Percentiles rank a stretch among this genome's conserved stretches.
These are phyloP conservation scores for Neosilurus mollespiculum DNA, from an alignment of 2,797 vertebrate genomes.

Conservation along the genomic window DNA sequence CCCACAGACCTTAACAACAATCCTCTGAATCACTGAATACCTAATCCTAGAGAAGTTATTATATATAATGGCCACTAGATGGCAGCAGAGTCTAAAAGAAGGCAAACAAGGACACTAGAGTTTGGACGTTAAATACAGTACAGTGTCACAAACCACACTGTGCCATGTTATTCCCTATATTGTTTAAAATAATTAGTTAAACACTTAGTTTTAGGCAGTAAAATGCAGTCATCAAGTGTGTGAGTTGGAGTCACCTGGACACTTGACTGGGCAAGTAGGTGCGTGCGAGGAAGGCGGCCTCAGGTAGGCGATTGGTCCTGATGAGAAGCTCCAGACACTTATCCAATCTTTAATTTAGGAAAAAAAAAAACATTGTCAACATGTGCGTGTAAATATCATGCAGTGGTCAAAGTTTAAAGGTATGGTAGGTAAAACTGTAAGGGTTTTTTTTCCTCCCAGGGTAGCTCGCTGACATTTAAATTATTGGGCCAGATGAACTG, in stretches of 20 bases:
- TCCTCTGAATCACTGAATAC: no score
- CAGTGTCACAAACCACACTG: not conserved
- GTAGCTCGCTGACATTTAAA: not conserved
- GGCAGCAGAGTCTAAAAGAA: not conserved
- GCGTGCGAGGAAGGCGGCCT: constrained; percentile 94
- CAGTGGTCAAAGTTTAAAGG: not conserved
- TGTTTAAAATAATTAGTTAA: not conserved
- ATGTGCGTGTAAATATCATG: no score
- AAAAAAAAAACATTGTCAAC: constrained; percentile 3
- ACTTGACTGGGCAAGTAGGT: constrained; percentile 97
- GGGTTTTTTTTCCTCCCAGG: not conserved
- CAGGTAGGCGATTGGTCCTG: constrained; percentile 91
- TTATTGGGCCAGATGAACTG: no score
- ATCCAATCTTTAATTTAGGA: constrained; percentile 77
- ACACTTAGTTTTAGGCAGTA: not conserved
- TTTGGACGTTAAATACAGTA: not conserved
- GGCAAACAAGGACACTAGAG: not conserved
- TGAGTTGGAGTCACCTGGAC: constrained; percentile 77
- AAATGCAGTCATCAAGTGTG: not conserved
- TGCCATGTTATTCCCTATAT: no score
- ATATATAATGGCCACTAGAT: not conserved
- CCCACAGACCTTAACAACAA: no score
- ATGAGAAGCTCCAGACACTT: constrained; percentile 95
- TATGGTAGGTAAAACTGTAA: no score
- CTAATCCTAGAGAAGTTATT: not conserved